Base-by-base conservation (phyloP, 2,113 vertebrate genomes). In the Anoura caudifer region DNA sequence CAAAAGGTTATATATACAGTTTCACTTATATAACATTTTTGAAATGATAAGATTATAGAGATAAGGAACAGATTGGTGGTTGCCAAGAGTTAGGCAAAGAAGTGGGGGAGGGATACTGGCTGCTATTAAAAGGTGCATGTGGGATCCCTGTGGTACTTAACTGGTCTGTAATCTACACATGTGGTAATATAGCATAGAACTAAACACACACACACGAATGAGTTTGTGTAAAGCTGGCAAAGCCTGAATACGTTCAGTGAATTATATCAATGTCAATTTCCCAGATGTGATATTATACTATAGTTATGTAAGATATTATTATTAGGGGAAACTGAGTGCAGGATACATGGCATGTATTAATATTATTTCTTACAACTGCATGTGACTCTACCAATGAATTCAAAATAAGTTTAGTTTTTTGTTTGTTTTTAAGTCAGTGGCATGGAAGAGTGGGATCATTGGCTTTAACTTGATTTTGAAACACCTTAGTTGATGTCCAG, bases 21-120 rank as follows among this genome's bases (percentile, higher is more conserved):
- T 90, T 7, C 38, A 94, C 54, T 80, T 88, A 52, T 70, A 69
- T 36, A 79, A 77, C 13, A 72, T 79, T 76, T 94, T 94, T 86
- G 20, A 92, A 86, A 94, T 73, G 50, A 56, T 75, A 67, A 79
- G 84, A 90, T 79, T 73, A 65, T 75, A 56, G 20, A 52, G 69
- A 90, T 41, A 19, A 87, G 73, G 26, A 90, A 88, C 5, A 90
- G 8, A 94, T 72, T 83, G 52, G 9, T 92, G 73, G 20, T n/a
- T 67, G 11, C 52, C 52, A 90, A 67, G 24, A 31, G 19, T 76
- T 38, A 83, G 15, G 38, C 15, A 41, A n/a, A 87, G 19, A 26
- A n/a, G 24, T 7, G 1, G 7, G 56, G 24, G n/a, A 26, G n/a
- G 10, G 4, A 2, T 16, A 59, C 7, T 11, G 24, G 1, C 22